Percentiles rank a stretch among this genome's conserved stretches.
Conservation (phyloP, 2,797 vertebrate genomes). For the Sebastes ruberrimus region DNA sequence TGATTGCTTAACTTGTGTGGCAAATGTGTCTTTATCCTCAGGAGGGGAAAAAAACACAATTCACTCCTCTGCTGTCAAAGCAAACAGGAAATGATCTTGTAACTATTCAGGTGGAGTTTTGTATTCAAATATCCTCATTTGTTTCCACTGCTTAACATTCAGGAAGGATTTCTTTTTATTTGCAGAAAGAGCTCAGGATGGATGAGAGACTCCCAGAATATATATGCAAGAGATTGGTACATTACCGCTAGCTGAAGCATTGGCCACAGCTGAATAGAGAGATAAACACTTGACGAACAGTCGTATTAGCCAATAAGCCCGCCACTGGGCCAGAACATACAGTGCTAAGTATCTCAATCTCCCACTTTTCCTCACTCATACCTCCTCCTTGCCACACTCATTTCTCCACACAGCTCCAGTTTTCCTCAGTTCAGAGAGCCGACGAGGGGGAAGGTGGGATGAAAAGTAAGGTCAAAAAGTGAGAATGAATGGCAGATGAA, state of each 20-base stretch:
- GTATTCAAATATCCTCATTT: background rate
- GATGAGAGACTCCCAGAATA: background rate
- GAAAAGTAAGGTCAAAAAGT: background rate
- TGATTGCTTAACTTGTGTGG: slow-evolving; percentile 8
- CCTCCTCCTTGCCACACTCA: background rate
- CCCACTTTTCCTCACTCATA: background rate
- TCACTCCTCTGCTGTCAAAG: background rate
- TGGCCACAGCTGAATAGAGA: slow-evolving; percentile 13
- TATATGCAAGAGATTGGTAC: background rate
- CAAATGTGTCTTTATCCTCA: background rate
- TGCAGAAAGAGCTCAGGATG: background rate
- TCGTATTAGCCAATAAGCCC: background rate
- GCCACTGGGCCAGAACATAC: background rate
- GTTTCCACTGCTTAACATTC: slow-evolving; percentile 6
- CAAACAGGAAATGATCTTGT: slow-evolving; percentile 9
- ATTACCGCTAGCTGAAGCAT: background rate
- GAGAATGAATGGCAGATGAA: background rate
- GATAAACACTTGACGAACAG: slow-evolving; percentile 17
- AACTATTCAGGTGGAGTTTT: background rate
- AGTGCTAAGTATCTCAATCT: background rate
- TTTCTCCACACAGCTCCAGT: background rate
- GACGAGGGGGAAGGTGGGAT: background rate
- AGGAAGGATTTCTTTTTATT: background rate
- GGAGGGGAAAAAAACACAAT: background rate
- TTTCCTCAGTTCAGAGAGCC: background rate